phyloP scores from a whole-genome alignment of 2,113 vertebrate species.

The Cephalopterus ornatus region DNA sequence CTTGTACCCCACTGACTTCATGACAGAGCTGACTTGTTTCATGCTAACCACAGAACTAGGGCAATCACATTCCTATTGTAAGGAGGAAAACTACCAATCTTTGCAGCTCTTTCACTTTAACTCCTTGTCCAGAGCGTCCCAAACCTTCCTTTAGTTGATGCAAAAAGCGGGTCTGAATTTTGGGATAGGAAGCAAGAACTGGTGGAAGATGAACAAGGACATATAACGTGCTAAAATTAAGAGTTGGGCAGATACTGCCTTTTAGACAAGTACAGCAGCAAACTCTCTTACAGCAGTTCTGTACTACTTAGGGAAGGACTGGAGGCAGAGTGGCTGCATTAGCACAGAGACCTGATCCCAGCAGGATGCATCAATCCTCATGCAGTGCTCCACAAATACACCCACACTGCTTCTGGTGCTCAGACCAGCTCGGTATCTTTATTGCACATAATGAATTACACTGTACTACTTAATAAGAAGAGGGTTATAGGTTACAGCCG shows the following conservation, averaged over 20 bases:
- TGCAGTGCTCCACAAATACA: background rate
- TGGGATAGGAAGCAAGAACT: background rate
- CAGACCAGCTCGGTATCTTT: background rate
- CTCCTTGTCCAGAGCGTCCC: background rate
- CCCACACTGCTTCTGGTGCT: background rate
- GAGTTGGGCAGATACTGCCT: background rate
- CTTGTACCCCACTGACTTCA: conserved; percentile 24
- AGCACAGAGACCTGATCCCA: background rate
- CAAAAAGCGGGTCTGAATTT: background rate
- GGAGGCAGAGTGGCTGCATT: background rate
- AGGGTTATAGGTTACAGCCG: background rate
- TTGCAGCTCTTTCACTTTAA: background rate
- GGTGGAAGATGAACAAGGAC: background rate
- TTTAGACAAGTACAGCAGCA: background rate
- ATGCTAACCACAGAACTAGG: conserved; percentile 19
- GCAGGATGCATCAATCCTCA: background rate
- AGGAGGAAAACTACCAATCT: background rate
- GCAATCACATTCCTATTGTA: background rate
- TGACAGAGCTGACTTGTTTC: conserved; percentile 40
- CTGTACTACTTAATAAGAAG: background rate
- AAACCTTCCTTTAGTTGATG: background rate
- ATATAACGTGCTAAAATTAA: background rate
- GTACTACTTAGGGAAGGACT: background rate
- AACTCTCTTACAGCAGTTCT: background rate
- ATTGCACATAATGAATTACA: background rate